These are phyloP conservation scores for Lagorchestes hirsutus DNA, from an alignment of 2,797 vertebrate species.

Conservation along the genomic window DNA sequence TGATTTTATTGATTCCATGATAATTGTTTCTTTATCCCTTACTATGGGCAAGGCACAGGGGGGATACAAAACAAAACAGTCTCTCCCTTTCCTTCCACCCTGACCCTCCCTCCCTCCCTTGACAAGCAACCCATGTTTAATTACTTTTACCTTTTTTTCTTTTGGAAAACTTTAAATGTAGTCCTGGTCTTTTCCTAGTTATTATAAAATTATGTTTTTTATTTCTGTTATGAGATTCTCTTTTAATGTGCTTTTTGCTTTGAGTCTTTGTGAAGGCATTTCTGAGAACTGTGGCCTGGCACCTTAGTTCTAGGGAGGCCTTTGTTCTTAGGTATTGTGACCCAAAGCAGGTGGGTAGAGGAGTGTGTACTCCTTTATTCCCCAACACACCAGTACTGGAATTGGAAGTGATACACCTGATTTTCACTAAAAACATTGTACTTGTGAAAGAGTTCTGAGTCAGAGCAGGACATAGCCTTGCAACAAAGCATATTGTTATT, in stretches of 20 bases:
- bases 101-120: not conserved
- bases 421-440: too few species aligned
- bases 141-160: not conserved
- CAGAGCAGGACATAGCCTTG: too few species aligned
- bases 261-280: too few species aligned
- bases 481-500: too few species aligned
- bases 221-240: not conserved
- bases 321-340: too few species aligned
- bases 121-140: not conserved
- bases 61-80: not conserved
- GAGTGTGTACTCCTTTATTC: too few species aligned
- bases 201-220: not conserved
- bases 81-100: not conserved
- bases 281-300: too few species aligned
- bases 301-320: too few species aligned
- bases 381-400: too few species aligned
- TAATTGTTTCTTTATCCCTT: not conserved
- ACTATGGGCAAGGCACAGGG: not conserved
- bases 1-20: not conserved
- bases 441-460: too few species aligned
- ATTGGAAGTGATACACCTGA: too few species aligned
- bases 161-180: not conserved
- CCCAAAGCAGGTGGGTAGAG: too few species aligned
- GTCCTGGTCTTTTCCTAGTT: not conserved
- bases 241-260: not conserved